phyloP scores from a whole-genome alignment of 2,888 invertebrate species.

The Thalpophila matura region DNA sequence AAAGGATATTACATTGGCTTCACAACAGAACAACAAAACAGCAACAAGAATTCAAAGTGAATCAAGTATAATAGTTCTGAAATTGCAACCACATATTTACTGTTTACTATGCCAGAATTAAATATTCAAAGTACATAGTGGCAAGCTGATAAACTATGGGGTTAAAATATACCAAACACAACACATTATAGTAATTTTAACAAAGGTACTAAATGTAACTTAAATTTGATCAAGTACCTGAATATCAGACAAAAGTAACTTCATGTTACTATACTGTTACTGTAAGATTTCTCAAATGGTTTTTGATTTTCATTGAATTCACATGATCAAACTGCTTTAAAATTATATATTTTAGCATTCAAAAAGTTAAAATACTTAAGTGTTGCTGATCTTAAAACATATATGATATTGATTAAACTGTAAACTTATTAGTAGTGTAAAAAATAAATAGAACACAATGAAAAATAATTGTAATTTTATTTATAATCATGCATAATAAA shows the following conservation, averaged over 20 bases:
- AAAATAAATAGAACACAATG: conserved; percentile 32
- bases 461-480: conserved; percentile 50
- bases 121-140: not conserved
- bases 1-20: conserved; percentile 93
- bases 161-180: too few relatives aligned
- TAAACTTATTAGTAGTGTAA: conserved; percentile 27
- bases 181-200: too few relatives aligned
- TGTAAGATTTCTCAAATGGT: not conserved
- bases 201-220: too few relatives aligned
- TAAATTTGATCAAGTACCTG: too few relatives aligned
- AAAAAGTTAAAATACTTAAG: not conserved
- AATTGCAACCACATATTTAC: not conserved
- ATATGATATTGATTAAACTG: conserved; percentile 7
- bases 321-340: not conserved
- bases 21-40: conserved; percentile 90
- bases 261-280: not conserved
- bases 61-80: conserved; percentile 87
- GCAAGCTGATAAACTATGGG: not conserved
- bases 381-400: not conserved
- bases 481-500: conserved; percentile 27
- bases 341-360: not conserved
- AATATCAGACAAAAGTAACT: not conserved
- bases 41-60: conserved; percentile 90
- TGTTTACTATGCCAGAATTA: not conserved
- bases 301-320: not conserved